Percentiles rank a stretch among this genome's conserved stretches.
Evolutionary conservation across 2,797 vertebrate species (phyloP).

Genomic region (Eulemur coronatus): DNA sequence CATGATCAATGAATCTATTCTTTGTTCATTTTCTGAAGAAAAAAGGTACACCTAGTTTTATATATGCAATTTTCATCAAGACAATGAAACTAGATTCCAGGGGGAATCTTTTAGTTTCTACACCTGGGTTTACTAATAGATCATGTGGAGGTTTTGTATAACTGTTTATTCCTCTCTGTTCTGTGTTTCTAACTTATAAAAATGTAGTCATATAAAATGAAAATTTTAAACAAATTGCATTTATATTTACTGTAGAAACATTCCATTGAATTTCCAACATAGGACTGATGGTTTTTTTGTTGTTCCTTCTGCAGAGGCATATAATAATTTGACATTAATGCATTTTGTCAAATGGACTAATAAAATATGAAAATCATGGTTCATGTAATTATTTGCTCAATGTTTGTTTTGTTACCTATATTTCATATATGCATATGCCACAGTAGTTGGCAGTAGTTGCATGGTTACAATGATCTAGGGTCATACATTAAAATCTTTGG

Average conservation of each 20-base stretch:
- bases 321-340: background rate
- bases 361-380: background rate
- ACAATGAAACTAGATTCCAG: background rate
- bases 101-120: background rate
- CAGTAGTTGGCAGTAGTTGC: background rate
- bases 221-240: background rate
- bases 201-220: background rate
- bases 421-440: background rate
- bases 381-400: background rate
- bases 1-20: background rate
- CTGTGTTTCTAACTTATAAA: background rate
- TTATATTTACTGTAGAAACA: background rate
- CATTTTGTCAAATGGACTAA: background rate
- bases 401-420: background rate
- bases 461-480: background rate
- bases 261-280: background rate
- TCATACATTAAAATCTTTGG: background rate
- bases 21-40: background rate
- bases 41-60: background rate
- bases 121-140: background rate
- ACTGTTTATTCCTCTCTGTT: background rate
- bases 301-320: background rate
- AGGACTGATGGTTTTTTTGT: background rate
- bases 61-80: background rate
- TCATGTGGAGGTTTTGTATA: background rate